Percentiles rank a stretch among this genome's conserved stretches.
Conservation (phyloP, 2,888 invertebrate species). For the Cephus spinipes region DNA sequence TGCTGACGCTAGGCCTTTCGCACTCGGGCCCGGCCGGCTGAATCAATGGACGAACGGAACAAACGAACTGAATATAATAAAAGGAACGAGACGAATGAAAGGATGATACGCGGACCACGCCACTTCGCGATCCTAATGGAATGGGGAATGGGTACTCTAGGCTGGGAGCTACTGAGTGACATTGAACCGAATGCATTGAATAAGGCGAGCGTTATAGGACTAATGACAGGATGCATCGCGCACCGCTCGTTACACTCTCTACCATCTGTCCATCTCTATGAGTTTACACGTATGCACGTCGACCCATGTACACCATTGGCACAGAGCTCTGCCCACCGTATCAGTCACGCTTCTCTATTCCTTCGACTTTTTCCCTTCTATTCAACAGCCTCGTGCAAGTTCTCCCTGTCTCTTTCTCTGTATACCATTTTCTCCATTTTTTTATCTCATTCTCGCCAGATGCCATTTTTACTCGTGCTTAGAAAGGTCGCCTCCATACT, state of each 20-base stretch:
- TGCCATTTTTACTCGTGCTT: neutral
- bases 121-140: conserved; percentile 3
- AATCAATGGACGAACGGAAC: conserved; percentile 11
- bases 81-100: neutral
- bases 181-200: conserved; percentile 62
- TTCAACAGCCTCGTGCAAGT: neutral
- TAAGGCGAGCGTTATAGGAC: conserved; percentile 51
- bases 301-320: neutral
- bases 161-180: conserved; percentile 44
- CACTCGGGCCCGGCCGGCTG: neutral
- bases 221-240: conserved; percentile 60
- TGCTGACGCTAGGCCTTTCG: no score
- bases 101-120: conserved; percentile 4
- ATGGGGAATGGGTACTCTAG: conserved; percentile 3
- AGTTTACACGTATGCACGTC: neutral
- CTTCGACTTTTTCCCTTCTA: neutral
- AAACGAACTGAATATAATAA: neutral
- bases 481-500: neutral
- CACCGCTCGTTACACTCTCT: conserved; percentile 45
- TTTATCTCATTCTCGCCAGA: neutral
- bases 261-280: conserved; percentile 10
- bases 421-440: neutral
- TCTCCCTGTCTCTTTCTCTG: neutral
- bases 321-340: neutral
- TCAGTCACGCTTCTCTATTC: neutral